These are phyloP conservation scores for Ophthalmolycus amberensis DNA, from an alignment of 2,113 vertebrate genomes.

Conservation along the genomic window DNA sequence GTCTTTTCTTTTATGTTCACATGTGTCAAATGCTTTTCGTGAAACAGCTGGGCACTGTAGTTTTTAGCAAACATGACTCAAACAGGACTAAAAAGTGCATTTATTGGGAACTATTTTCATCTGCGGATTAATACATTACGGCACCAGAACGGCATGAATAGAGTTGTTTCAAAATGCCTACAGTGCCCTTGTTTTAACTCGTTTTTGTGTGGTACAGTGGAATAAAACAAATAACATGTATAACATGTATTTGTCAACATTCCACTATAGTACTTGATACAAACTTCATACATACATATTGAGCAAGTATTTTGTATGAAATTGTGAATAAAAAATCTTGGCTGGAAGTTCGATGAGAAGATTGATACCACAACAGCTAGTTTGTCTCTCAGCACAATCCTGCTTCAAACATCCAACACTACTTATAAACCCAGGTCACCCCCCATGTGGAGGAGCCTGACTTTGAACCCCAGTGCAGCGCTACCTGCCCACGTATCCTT, in stretches of 20 bases:
- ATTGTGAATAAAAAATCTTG: neutral
- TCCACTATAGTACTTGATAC: neutral
- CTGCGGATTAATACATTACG: neutral
- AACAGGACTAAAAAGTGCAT: neutral
- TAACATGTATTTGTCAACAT: neutral
- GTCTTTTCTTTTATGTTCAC: neutral
- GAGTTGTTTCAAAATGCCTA: neutral
- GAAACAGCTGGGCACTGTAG: neutral
- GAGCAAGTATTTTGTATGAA: neutral
- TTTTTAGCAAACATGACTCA: neutral
- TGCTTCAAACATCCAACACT: constrained; percentile 41
- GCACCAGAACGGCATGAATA: neutral
- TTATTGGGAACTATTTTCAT: neutral
- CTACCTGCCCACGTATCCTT: constrained; percentile 55
- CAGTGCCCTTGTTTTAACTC: neutral
- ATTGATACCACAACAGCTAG: neutral
- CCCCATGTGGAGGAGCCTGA: constrained; percentile 51
- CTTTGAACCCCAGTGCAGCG: constrained; percentile 49
- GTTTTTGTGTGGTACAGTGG: neutral
- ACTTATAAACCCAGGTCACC: constrained; percentile 70
- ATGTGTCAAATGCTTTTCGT: neutral
- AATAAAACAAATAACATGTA: neutral
- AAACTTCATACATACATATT: constrained; percentile 7
- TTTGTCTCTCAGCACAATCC: constrained; percentile 27
- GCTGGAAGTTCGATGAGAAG: neutral